Evolutionary conservation across 2,113 vertebrate genomes (phyloP).

Genomic region (Antidorcas marsupialis): DNA sequence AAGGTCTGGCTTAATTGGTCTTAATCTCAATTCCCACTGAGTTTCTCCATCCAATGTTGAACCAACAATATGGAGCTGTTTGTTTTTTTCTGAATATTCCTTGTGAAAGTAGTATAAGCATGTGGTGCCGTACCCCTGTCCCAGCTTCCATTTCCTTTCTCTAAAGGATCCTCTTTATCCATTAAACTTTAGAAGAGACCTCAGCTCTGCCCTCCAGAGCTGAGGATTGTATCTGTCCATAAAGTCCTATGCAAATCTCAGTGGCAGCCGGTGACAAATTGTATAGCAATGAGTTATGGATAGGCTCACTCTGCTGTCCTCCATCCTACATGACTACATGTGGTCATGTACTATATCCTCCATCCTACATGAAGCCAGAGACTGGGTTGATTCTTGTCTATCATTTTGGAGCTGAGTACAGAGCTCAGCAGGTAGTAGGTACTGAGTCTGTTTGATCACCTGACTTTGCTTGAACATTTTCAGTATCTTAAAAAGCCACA

Average conservation of each 20-base stretch:
- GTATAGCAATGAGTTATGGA: neutral
- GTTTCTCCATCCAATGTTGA: neutral
- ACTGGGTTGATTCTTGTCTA: neutral
- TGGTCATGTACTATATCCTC: neutral
- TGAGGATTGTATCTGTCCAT: neutral
- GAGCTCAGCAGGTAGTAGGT: neutral
- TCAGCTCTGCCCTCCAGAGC: neutral
- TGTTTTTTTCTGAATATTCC: neutral
- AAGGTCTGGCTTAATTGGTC: neutral
- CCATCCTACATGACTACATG: neutral
- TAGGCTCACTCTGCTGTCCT: neutral
- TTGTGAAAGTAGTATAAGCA: neutral
- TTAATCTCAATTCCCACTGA: neutral
- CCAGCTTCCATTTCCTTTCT: neutral
- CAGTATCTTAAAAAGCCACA: neutral
- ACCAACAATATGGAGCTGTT: neutral
- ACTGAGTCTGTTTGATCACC: neutral
- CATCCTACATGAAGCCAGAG: neutral
- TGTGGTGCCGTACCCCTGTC: neutral
- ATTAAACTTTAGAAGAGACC: neutral
- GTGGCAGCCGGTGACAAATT: fast-evolving
- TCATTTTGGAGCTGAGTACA: neutral
- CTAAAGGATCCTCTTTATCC: neutral
- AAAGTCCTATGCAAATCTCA: neutral
- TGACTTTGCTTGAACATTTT: neutral